A percentile compares a stretch with the other conserved stretches of the same genome.
These are phyloP conservation scores for Pristiophorus japonicus DNA, from an alignment of 2,113 vertebrate genomes.

Conservation along the genomic window DNA sequence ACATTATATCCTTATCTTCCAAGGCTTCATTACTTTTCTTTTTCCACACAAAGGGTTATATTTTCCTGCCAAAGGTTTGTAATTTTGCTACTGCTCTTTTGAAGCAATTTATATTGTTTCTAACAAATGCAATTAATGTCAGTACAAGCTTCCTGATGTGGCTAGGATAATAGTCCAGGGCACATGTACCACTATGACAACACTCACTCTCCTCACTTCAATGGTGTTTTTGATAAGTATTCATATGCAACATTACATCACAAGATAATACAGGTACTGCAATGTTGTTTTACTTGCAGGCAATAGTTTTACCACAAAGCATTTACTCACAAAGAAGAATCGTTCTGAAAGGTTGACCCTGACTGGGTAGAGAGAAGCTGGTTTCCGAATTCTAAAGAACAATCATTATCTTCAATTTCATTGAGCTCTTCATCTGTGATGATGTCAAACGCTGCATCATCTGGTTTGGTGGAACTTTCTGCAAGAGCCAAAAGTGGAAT, in stretches of 20 bases:
- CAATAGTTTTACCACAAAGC: background rate
- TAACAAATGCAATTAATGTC: background rate
- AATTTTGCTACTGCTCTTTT: background rate
- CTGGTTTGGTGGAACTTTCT: slow-evolving; percentile 45
- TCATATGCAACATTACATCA: background rate
- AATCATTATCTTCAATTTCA: slow-evolving; percentile 65
- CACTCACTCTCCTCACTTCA: background rate
- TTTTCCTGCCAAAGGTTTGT: background rate
- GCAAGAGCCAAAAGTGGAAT: slow-evolving; percentile 16
- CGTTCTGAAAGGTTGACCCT: slow-evolving; percentile 56
- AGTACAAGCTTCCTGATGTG: background rate
- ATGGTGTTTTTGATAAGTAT: background rate
- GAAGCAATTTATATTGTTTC: background rate
- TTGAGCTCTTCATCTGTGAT: slow-evolving; percentile 91
- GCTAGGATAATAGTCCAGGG: background rate
- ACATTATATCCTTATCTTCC: background rate
- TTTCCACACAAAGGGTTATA: background rate
- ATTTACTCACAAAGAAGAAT: slow-evolving; percentile 72
- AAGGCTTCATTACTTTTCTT: background rate
- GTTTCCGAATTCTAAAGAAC: slow-evolving; percentile 56
- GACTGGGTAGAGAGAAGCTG: slow-evolving; percentile 57
- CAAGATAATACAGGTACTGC: background rate
- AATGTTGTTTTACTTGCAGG: background rate
- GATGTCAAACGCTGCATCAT: slow-evolving; percentile 82
- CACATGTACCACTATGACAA: background rate